A percentile compares a stretch with the other conserved stretches of the same genome.
These are phyloP conservation scores for Acheta domesticus DNA, from an alignment of 2,888 invertebrate species.

Conservation along the genomic window DNA sequence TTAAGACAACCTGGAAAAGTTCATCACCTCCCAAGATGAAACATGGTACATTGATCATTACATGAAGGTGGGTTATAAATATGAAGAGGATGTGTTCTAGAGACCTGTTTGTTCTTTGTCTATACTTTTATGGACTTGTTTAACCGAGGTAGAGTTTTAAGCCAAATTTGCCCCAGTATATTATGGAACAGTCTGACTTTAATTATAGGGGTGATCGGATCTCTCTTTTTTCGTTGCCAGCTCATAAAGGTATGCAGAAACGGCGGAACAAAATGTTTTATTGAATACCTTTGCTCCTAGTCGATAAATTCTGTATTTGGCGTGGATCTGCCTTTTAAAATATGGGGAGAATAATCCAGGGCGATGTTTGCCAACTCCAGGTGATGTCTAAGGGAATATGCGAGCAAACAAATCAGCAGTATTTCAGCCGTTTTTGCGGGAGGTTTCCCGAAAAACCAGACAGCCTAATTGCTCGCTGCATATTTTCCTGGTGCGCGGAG, in stretches of 20 bases:
- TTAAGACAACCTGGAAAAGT: no score
- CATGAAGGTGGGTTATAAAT: no score
- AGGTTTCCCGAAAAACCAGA: background rate
- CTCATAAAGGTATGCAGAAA: background rate
- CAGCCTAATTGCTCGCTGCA: slow-evolving; percentile 5
- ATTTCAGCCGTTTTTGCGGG: slow-evolving; percentile 5
- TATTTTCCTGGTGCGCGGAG: background rate
- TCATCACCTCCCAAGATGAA: no score
- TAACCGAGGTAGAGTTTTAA: background rate
- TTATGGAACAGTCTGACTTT: background rate
- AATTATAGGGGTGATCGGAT: background rate
- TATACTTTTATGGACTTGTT: background rate
- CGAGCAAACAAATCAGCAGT: slow-evolving; percentile 5
- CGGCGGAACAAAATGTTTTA: background rate
- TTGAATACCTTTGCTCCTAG: slow-evolving; percentile 18
- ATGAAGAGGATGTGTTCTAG: no score
- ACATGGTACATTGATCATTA: no score
- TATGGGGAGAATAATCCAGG: background rate
- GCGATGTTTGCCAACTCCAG: background rate
- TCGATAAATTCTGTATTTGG: background rate
- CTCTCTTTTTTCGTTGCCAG: background rate
- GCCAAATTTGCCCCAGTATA: no score
- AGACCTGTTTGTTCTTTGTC: no score
- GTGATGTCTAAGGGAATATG: slow-evolving; percentile 18
- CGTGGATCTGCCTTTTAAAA: slow-evolving; percentile 18